Percentiles rank a stretch among this genome's conserved stretches.
Evolutionary conservation across 2,113 vertebrate genomes (phyloP).

Genomic region (Chloroceryle aenea): DNA sequence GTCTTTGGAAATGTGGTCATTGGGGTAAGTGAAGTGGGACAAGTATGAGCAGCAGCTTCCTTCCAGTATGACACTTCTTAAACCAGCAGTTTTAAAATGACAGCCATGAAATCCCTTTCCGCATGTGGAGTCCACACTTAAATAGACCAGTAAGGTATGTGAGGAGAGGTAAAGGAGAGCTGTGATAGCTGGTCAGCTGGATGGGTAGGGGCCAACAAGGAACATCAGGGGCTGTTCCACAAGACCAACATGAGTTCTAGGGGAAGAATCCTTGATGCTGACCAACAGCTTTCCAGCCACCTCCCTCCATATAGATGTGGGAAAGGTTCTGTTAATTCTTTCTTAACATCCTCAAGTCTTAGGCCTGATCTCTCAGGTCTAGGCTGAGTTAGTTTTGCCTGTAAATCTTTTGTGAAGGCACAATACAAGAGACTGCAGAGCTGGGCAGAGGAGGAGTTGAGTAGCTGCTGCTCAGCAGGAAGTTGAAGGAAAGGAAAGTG

Average conservation of each 20-base stretch:
- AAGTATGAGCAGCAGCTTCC: neutral
- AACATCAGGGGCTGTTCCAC: neutral
- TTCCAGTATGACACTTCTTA: neutral
- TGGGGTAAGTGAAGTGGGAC: constrained; percentile 75
- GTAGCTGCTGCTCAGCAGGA: neutral
- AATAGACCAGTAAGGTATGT: neutral
- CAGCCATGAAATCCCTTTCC: neutral
- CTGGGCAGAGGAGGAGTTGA: neutral
- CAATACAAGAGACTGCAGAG: neutral
- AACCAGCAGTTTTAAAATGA: neutral
- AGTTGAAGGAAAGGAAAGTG: neutral
- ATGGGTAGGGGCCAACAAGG: neutral
- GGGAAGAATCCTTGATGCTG: neutral
- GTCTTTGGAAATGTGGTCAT: constrained; percentile 80
- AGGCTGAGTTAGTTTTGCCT: neutral
- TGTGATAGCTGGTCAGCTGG: neutral
- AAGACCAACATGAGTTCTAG: neutral
- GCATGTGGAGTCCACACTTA: neutral
- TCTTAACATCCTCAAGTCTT: neutral
- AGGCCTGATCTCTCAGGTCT: neutral
- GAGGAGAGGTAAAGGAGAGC: neutral
- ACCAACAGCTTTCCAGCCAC: neutral
- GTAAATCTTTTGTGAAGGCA: neutral
- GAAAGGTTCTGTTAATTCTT: neutral
- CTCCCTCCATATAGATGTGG: neutral